Conservation (phyloP, 2,113 vertebrate genomes). For the Pteruthius melanotis region DNA sequence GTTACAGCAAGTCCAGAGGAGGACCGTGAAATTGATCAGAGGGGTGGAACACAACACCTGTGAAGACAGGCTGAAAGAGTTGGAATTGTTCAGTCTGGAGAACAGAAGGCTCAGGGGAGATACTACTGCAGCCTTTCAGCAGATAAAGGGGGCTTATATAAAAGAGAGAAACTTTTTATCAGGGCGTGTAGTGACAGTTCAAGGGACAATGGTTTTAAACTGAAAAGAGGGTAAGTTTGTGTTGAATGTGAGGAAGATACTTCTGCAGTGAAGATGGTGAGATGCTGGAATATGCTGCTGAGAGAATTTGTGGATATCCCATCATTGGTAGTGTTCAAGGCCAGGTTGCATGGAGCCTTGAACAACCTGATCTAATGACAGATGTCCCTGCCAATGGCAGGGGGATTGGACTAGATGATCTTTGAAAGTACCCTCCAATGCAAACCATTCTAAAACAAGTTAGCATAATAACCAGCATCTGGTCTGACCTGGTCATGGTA, state of each 20-base stretch:
- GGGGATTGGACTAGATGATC: neutral
- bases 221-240: neutral
- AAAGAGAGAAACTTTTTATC: neutral
- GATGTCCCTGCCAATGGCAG: neutral
- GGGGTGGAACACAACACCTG: accelerated
- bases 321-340: neutral
- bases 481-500: neutral
- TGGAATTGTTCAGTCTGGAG: neutral
- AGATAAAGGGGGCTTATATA: neutral
- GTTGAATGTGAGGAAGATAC: neutral
- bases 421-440: neutral
- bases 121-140: neutral
- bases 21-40: neutral
- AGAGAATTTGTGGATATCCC: neutral
- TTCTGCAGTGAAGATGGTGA: neutral
- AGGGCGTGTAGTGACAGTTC: neutral
- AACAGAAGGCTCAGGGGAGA: neutral
- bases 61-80: neutral
- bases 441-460: neutral
- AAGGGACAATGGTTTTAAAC: neutral
- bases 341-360: neutral
- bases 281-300: accelerated
- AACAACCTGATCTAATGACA: neutral
- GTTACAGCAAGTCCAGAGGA: neutral
- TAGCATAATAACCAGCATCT: neutral